Evolutionary conservation across 2,888 invertebrate species (phyloP).

Genomic region (Drosophila anceps): DNA sequence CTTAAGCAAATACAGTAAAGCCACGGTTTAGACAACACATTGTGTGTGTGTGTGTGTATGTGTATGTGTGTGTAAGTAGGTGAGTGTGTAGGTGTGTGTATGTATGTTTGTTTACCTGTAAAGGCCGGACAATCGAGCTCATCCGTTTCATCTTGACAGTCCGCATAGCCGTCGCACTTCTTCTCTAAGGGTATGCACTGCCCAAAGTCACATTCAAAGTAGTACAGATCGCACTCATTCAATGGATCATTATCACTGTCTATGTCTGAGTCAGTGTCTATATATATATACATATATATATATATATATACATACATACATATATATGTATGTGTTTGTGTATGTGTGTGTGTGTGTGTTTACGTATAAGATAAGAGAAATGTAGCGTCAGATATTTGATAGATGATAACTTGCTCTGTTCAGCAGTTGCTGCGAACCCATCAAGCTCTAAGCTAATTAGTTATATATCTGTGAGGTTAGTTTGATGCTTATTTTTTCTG

Average conservation of each 20-base stretch:
- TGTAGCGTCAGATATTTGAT: constrained; percentile 14
- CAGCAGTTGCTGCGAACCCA: not conserved
- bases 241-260: constrained; percentile 63
- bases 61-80: constrained; percentile 4
- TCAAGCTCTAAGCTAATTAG: not conserved
- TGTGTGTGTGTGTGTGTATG: constrained; percentile 8
- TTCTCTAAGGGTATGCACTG: constrained; percentile 86
- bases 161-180: constrained; percentile 87
- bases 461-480: constrained; percentile 10
- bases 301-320: too few species aligned
- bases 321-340: constrained; percentile 14
- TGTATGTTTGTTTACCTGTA: constrained; percentile 79
- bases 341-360: constrained; percentile 15
- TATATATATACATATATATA: too few species aligned
- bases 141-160: constrained; percentile 89
- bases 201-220: constrained; percentile 84
- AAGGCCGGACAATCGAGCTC: constrained; percentile 86
- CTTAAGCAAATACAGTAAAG: constrained; percentile 9
- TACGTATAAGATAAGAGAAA: constrained; percentile 37
- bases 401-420: not conserved
- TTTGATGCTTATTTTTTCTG: not conserved
- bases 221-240: constrained; percentile 83
- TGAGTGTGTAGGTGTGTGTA: not conserved
- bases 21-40: constrained; percentile 3
- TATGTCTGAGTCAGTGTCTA: constrained; percentile 53